Conservation (phyloP, 2,888 invertebrate genomes). For the Mythimna pallens region DNA sequence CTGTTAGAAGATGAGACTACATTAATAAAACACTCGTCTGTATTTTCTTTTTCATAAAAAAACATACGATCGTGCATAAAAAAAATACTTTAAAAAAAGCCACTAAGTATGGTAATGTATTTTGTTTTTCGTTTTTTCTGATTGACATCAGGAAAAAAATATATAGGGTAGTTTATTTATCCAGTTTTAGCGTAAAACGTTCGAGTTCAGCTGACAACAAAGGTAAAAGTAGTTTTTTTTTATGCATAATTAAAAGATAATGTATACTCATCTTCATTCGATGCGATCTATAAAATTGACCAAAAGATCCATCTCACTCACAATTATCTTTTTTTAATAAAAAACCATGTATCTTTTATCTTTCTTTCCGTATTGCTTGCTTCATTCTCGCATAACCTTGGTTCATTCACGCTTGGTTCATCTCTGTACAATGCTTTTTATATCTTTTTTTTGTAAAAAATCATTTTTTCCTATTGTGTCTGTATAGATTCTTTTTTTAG, state of each 20-base stretch:
- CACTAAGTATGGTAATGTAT: background rate
- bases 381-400: constrained; percentile 80
- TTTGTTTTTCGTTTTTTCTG: background rate
- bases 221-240: constrained; percentile 41
- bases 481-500: constrained; percentile 67
- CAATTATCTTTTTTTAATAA: constrained; percentile 16
- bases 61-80: background rate
- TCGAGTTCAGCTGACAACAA: constrained; percentile 18
- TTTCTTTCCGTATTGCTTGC: constrained; percentile 74
- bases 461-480: constrained; percentile 45
- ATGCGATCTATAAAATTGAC: constrained; percentile 37
- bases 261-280: constrained; percentile 56
- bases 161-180: constrained; percentile 4
- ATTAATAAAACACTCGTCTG: constrained; percentile 29
- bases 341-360: constrained; percentile 37
- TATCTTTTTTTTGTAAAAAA: constrained; percentile 59
- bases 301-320: constrained; percentile 30
- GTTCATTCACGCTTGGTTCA: constrained; percentile 75
- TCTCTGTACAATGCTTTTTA: constrained; percentile 72
- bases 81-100: background rate
- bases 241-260: constrained; percentile 29
- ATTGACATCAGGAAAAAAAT: background rate
- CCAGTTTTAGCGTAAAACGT: background rate
- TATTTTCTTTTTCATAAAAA: constrained; percentile 1
- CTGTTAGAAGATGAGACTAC: constrained; percentile 53